A percentile compares a stretch with the other conserved stretches of the same genome.
Evolutionary conservation across 2,797 vertebrate genomes (phyloP).

Genomic region (Myotis findleyi): DNA sequence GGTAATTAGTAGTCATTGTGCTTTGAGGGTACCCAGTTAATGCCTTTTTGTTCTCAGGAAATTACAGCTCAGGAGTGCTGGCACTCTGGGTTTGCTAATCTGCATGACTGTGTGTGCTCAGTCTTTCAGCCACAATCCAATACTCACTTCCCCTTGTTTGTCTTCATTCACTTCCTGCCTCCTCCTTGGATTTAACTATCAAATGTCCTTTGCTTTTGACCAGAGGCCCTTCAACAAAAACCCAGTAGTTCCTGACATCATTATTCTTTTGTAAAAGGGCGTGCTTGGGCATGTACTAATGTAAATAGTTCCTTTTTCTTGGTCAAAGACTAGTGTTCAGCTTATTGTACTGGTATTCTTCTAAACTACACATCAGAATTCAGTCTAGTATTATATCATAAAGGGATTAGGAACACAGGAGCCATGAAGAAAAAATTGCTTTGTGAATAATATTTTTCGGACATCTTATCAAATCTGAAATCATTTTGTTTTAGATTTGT

Average conservation of each 20-base stretch:
- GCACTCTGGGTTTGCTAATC: constrained; percentile 64
- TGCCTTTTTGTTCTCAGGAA: constrained; percentile 76
- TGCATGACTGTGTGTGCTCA: constrained; percentile 46
- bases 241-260: background rate
- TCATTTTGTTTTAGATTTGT: background rate
- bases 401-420: background rate
- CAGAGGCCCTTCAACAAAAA: constrained; percentile 23
- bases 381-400: background rate
- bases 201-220: constrained; percentile 57
- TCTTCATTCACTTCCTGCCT: constrained; percentile 36
- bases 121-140: constrained; percentile 63
- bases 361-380: background rate
- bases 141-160: constrained; percentile 69
- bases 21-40: constrained; percentile 52
- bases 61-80: constrained; percentile 67
- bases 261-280: constrained; percentile 34
- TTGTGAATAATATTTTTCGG: constrained; percentile 1
- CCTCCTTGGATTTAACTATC: constrained; percentile 46
- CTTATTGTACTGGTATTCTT: background rate
- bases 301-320: constrained; percentile 20
- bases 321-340: background rate
- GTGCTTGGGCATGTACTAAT: background rate
- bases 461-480: background rate
- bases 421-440: background rate
- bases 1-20: constrained; percentile 78